Percentiles rank a stretch among this genome's conserved stretches.
These are phyloP conservation scores for Dryobotodes eremita DNA, from an alignment of 2,888 invertebrate species.

Conservation along the genomic window DNA sequence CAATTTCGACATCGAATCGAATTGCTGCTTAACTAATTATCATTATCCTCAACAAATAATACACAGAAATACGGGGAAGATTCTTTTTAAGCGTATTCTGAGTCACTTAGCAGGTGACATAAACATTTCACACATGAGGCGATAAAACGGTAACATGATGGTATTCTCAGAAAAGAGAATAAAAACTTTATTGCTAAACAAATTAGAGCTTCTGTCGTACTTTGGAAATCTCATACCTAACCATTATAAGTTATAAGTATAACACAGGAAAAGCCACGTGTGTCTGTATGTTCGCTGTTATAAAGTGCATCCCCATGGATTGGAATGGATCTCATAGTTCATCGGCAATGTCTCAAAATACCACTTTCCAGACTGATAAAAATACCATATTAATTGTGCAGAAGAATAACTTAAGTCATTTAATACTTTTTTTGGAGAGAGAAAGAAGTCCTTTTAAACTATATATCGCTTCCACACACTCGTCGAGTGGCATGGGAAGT, in stretches of 20 bases:
- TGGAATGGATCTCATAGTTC: background rate
- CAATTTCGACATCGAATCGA: slow-evolving; percentile 45
- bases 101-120: slow-evolving; percentile 51
- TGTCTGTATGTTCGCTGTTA: slow-evolving; percentile 6
- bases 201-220: slow-evolving; percentile 41
- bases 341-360: background rate
- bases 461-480: too few species aligned
- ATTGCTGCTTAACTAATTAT: slow-evolving; percentile 46
- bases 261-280: background rate
- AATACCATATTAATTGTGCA: background rate
- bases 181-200: slow-evolving; percentile 46
- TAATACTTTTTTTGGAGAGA: background rate
- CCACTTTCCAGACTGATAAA: background rate
- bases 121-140: slow-evolving; percentile 50
- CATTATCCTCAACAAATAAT: slow-evolving; percentile 37
- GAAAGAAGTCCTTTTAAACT: background rate
- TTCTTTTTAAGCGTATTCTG: slow-evolving; percentile 28
- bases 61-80: slow-evolving; percentile 25
- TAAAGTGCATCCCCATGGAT: background rate
- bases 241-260: background rate
- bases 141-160: slow-evolving; percentile 48
- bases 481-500: too few species aligned
- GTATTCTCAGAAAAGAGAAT: slow-evolving; percentile 44
- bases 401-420: background rate
- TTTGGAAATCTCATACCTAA: slow-evolving; percentile 23